Base-by-base conservation (phyloP, 2,888 invertebrate species). In the Yponomeuta plumbellus region DNA sequence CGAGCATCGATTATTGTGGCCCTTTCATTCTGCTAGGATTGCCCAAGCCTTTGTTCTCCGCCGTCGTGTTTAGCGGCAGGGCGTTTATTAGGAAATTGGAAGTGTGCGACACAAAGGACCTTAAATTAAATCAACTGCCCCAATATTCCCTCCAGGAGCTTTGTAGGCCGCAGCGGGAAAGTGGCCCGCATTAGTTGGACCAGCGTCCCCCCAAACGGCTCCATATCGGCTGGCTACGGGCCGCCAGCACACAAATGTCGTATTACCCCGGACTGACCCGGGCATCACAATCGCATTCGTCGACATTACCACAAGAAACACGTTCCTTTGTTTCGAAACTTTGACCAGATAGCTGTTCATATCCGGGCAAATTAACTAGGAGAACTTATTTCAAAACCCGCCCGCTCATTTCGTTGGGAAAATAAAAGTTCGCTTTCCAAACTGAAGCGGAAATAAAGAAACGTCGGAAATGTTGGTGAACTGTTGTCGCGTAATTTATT, bases 81-180 rank as follows among this genome's bases (percentile, higher is more conserved):
- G 71, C 81, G 79, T 86, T 84, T 86, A 84, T 86, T 83, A 80
- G 80, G 78, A 81, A 82, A 83, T 86, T 83, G 83, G 80, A 84
- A 83, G 80, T 83, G 82, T 79, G 80, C 80, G 80, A 77, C 82
- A 84, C 83, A 87, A 86, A 86, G 84, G 85, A 81, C 74, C 83
- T 82, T 83, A 84, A 85, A 86, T 87, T 86, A 85, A 88, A 88
- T 86, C 86, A 83, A 82, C 79, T 78, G 77, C 75, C 77, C 79
- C 80, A 81, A 85, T 86, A 85, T 82, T 84, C 82, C 78, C 80
- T 74, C 71, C 74, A 75, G 80, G 78, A 73, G 80, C 80, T 81
- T 78, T 79, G 80, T 80, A 75, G 61, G 75, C 73, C 70, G 72
- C 71, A 67, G 68, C 67, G 72, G 76, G 74, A 75, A 76, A 75